Percentiles rank a stretch among this genome's conserved stretches.
Conservation (phyloP, 1,140 invertebrate genomes). For the Arctopsyche grandis region DNA sequence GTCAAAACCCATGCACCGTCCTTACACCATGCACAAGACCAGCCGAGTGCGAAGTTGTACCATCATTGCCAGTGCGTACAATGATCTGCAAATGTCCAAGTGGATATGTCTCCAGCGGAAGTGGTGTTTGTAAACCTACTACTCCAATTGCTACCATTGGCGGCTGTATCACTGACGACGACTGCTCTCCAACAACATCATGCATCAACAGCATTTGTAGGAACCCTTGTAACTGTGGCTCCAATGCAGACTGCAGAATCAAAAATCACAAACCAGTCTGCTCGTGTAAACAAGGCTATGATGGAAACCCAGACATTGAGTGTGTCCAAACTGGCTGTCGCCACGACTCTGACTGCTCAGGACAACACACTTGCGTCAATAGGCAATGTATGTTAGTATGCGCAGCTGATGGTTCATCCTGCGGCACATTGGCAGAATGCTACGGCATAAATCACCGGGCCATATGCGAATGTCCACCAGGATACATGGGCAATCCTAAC, state of each 20-base stretch:
- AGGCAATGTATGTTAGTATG: constrained; percentile 83
- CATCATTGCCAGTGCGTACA: constrained; percentile 83
- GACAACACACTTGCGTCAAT: constrained; percentile 80
- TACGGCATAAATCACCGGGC: constrained; percentile 81
- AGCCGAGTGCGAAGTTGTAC: constrained; percentile 82
- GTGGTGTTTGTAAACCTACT: constrained; percentile 79
- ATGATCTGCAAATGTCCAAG: constrained; percentile 90
- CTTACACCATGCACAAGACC: constrained; percentile 83
- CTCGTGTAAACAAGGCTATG: constrained; percentile 81
- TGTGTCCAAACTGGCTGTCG: constrained; percentile 79
- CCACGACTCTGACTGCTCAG: constrained; percentile 78
- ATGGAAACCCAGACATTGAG: constrained; percentile 82
- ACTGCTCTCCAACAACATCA: constrained; percentile 79
- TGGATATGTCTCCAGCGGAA: constrained; percentile 86
- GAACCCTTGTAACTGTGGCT: constrained; percentile 83
- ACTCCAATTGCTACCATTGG: constrained; percentile 72
- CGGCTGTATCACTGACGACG: constrained; percentile 78
- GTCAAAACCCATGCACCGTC: constrained; percentile 82
- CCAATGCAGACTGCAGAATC: constrained; percentile 82
- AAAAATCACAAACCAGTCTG: constrained; percentile 86
- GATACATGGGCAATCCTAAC: constrained; percentile 83
- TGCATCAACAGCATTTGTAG: constrained; percentile 83
- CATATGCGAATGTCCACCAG: constrained; percentile 82
- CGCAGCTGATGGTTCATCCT: constrained; percentile 71
- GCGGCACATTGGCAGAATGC: constrained; percentile 79